Conservation (phyloP, 2,113 vertebrate genomes). For the Aphyosemion australe region DNA sequence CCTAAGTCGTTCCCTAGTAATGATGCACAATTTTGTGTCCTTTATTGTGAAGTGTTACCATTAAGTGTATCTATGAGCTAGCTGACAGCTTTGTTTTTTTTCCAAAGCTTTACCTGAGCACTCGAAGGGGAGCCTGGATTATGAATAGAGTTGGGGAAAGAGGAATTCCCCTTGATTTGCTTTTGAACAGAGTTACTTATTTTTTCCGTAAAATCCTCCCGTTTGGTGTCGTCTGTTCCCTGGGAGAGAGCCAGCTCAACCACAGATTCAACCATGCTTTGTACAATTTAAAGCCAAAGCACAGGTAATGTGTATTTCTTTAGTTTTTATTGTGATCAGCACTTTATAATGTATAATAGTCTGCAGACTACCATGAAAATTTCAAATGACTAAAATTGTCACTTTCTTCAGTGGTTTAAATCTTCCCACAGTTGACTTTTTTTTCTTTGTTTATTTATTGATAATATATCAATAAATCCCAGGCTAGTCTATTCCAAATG, state of each 20-base stretch:
- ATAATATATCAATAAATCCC: too few relatives aligned
- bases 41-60: background rate
- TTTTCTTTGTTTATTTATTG: too few relatives aligned
- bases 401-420: too few relatives aligned
- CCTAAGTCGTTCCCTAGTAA: too few relatives aligned
- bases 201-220: constrained; percentile 70
- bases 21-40: background rate
- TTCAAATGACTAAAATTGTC: too few relatives aligned
- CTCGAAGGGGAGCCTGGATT: constrained; percentile 88
- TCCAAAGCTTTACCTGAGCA: constrained; percentile 91
- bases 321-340: background rate
- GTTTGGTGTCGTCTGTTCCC: constrained; percentile 14
- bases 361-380: too few relatives aligned
- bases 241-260: constrained; percentile 70
- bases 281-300: constrained; percentile 84
- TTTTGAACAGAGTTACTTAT: constrained; percentile 56
- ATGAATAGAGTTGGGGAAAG: constrained; percentile 82
- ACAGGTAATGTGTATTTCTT: constrained; percentile 80
- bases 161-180: constrained; percentile 83
- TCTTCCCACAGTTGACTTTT: too few relatives aligned
- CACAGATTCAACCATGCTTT: constrained; percentile 81
- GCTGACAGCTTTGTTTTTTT: background rate
- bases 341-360: background rate
- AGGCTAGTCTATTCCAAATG: too few relatives aligned
- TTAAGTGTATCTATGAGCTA: too few relatives aligned